Evolutionary conservation across 64 coral and sea anemone genomes (phyloP).

Genomic region (Cladopsammia gracilis): DNA sequence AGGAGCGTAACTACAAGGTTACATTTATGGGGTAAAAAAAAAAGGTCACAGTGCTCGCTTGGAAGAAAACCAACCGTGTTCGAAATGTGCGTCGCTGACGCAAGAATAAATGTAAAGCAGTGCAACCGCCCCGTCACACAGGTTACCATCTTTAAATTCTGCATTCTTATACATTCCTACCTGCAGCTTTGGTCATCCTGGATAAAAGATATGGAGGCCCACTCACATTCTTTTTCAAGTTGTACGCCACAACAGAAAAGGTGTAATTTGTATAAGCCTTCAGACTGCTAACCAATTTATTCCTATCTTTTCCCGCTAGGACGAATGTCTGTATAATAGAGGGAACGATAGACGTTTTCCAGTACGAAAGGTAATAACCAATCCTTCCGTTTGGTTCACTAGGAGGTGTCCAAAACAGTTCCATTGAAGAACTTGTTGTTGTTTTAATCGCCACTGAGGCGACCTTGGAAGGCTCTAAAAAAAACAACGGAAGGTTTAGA

Average conservation of each 20-base stretch:
- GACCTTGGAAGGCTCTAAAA: slow-evolving; percentile 48
- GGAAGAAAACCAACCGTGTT: no score
- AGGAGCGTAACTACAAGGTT: no score
- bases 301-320: background rate
- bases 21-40: no score
- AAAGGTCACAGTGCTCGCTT: no score
- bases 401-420: slow-evolving; percentile 58
- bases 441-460: background rate
- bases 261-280: slow-evolving; percentile 57
- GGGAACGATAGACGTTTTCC: background rate
- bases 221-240: slow-evolving; percentile 67
- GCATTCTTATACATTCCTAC: background rate
- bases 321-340: background rate
- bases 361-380: slow-evolving; percentile 62
- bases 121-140: no score
- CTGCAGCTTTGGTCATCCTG: slow-evolving; percentile 6
- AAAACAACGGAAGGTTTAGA: background rate
- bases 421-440: background rate
- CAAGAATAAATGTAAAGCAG: no score
- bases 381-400: slow-evolving; percentile 66
- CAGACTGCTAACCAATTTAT: background rate
- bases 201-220: background rate
- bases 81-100: no score
- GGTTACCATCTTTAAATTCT: no score
- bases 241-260: slow-evolving; percentile 74